A percentile compares a stretch with the other conserved stretches of the same genome.
phyloP scores from a whole-genome alignment of 2,888 invertebrate species.

The Dryobota labecula region DNA sequence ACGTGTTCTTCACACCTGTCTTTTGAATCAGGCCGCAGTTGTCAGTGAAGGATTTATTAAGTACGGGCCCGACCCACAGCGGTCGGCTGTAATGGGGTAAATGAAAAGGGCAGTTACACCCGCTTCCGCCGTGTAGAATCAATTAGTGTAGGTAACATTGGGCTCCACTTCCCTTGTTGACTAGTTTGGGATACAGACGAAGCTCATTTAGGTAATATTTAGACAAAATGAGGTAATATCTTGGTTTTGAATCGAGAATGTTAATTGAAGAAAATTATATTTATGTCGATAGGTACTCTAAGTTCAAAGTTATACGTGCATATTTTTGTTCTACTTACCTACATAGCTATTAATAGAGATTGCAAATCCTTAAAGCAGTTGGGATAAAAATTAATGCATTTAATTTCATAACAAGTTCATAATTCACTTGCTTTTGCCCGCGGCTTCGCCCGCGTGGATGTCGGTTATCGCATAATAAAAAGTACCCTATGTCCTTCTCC shows the following conservation, averaged over 20 bases:
- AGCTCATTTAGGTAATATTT: conserved; percentile 16
- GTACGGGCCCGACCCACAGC: conserved; percentile 34
- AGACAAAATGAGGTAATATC: not conserved
- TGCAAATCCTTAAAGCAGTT: not conserved
- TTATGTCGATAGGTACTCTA: not conserved
- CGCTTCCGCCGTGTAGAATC: conserved; percentile 46
- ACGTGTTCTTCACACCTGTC: conserved; percentile 33
- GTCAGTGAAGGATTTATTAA: conserved; percentile 60
- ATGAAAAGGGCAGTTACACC: conserved; percentile 54
- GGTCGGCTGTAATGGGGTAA: conserved; percentile 39
- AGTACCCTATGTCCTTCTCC: no score
- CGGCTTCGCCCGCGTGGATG: no score
- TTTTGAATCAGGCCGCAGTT: conserved; percentile 17
- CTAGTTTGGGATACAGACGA: not conserved
- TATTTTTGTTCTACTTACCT: not conserved
- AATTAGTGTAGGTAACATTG: conserved; percentile 52
- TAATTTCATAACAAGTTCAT: not conserved
- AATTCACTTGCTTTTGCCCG: no score
- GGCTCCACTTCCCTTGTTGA: conserved; percentile 23
- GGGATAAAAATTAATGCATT: not conserved
- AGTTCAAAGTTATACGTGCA: not conserved
- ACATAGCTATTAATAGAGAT: no score
- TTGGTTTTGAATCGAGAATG: not conserved
- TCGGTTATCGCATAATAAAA: no score
- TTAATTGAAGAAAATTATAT: not conserved